Percentiles rank a stretch among this genome's conserved stretches.
Conservation (phyloP, 2,797 vertebrate species). For the Megalops cyprinoides region DNA sequence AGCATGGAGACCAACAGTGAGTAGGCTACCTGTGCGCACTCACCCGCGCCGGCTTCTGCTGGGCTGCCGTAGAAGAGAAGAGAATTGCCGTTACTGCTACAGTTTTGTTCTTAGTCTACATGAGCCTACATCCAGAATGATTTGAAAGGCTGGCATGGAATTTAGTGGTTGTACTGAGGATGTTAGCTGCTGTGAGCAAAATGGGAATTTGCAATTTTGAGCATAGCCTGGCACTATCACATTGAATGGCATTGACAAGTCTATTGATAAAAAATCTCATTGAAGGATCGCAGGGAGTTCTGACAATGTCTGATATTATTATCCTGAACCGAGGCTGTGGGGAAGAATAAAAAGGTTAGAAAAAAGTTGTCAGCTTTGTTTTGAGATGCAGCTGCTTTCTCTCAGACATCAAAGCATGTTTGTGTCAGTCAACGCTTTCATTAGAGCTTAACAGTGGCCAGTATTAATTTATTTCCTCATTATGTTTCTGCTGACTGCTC, state of each 20-base stretch:
- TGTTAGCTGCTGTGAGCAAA: too few species aligned
- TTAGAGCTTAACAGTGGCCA: slow-evolving; percentile 14
- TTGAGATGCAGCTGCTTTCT: slow-evolving; percentile 24
- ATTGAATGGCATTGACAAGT: background rate
- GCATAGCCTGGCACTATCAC: background rate
- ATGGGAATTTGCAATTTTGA: background rate
- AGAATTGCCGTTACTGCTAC: too few species aligned
- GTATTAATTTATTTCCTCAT: slow-evolving; percentile 45
- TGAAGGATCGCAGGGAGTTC: background rate
- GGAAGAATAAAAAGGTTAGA: background rate
- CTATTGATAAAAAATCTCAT: background rate
- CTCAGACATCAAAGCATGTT: slow-evolving; percentile 51
- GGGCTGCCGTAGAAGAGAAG: too few species aligned
- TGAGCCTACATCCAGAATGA: too few species aligned
- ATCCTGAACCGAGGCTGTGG: background rate
- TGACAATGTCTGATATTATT: background rate
- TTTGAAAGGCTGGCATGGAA: too few species aligned
- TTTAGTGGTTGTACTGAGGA: too few species aligned
- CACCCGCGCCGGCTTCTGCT: too few species aligned
- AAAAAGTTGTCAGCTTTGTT: background rate
- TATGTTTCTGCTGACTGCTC: slow-evolving; percentile 47
- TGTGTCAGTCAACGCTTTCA: slow-evolving; percentile 53
- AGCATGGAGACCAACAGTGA: slow-evolving; percentile 92
- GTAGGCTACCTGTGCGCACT: slow-evolving; percentile 55
- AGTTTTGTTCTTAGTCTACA: too few species aligned